These are phyloP conservation scores for Drosophila kokeensis DNA, from an alignment of 2,888 invertebrate species.

Conservation along the genomic window DNA sequence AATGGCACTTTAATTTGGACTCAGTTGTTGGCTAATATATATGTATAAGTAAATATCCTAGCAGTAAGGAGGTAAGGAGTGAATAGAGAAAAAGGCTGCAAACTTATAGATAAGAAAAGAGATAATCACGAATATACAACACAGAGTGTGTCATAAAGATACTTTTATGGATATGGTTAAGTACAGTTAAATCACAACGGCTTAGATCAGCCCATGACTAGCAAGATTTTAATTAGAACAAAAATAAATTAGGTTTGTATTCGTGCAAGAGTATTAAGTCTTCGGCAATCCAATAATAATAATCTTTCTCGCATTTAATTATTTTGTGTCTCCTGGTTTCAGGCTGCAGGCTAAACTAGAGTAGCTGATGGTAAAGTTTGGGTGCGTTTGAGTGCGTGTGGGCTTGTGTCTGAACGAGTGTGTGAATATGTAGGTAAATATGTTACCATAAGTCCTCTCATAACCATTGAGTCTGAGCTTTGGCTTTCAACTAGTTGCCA, in stretches of 20 bases:
- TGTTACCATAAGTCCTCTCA: constrained; percentile 17
- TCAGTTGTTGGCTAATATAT: constrained; percentile 26
- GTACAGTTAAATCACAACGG: background rate
- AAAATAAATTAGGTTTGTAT: background rate
- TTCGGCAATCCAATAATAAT: background rate
- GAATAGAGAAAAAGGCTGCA: background rate
- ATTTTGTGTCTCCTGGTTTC: constrained; percentile 24
- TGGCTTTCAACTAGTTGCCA: constrained; percentile 1
- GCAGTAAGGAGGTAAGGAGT: background rate
- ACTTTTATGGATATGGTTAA: background rate
- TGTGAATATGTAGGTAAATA: constrained; percentile 13
- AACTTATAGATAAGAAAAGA: background rate
- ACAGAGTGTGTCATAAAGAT: background rate
- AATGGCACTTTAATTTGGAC: constrained; percentile 61
- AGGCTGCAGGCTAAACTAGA: constrained; percentile 10
- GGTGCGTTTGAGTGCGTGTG: background rate
- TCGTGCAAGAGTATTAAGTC: constrained; percentile 1
- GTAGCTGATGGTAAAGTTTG: constrained; percentile 23
- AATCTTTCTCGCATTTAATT: constrained; percentile 1
- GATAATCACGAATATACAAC: background rate
- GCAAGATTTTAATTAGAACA: background rate
- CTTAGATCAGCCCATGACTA: background rate
- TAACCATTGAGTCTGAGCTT: constrained; percentile 17
- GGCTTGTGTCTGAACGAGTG: background rate
- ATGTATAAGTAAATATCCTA: background rate